Evolutionary conservation across 1,140 invertebrate species (phyloP).

Genomic region (Drosophila ficusphila): DNA sequence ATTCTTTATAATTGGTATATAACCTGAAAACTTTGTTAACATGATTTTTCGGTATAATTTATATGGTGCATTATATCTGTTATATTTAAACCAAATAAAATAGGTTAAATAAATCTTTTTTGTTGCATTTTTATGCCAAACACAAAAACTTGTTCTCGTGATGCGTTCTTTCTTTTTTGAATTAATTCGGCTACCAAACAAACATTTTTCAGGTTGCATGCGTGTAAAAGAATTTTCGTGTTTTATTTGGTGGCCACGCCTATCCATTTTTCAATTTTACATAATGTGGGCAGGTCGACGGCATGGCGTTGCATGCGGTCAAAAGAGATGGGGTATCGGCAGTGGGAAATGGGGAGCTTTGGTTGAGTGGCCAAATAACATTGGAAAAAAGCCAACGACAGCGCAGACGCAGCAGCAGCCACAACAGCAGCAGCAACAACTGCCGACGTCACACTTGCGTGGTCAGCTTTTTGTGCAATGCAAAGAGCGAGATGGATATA

Average conservation of each 20-base stretch:
- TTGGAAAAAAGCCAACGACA: conserved; percentile 12
- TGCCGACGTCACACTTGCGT: conserved; percentile 74
- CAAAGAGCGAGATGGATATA: background rate
- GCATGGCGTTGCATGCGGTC: conserved; percentile 10
- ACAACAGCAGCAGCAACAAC: conserved; percentile 28
- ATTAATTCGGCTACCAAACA: conserved; percentile 11
- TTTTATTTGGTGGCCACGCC: conserved; percentile 54
- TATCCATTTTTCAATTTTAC: conserved; percentile 55
- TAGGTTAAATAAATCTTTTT: too few species aligned
- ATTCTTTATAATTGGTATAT: conserved; percentile 7
- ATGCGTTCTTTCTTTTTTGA: background rate
- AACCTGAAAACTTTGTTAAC: too few species aligned
- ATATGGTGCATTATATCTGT: too few species aligned
- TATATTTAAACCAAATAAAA: background rate
- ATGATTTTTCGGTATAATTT: too few species aligned
- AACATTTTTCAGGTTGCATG: conserved; percentile 33
- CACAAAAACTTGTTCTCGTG: too few species aligned
- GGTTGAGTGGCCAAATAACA: conserved; percentile 66
- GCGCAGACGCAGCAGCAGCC: conserved; percentile 11
- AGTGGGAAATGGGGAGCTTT: conserved; percentile 54
- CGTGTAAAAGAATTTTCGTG: conserved; percentile 53
- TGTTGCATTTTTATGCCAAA: too few species aligned
- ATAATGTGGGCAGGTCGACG: conserved; percentile 59
- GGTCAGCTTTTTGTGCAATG: conserved; percentile 60
- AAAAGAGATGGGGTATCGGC: background rate